Percentiles rank a stretch among this genome's conserved stretches.
Evolutionary conservation across 2,888 invertebrate genomes (phyloP).

Genomic region (Watsonalla cultraria): DNA sequence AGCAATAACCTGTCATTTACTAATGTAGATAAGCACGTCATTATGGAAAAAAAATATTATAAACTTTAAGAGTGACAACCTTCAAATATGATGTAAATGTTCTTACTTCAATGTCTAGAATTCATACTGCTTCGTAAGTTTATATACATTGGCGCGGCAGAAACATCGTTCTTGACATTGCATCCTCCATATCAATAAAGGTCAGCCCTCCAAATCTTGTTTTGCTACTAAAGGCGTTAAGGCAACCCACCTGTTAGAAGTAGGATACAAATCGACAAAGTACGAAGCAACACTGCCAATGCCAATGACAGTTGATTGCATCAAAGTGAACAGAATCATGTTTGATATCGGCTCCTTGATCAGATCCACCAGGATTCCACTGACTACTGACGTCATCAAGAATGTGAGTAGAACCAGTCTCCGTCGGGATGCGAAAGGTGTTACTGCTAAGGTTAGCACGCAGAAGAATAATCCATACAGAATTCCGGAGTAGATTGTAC

Average conservation of each 20-base stretch:
- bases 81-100: too few relatives aligned
- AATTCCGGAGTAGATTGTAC: conserved; percentile 79
- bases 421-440: conserved; percentile 66
- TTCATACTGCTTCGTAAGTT: too few relatives aligned
- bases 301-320: conserved; percentile 38
- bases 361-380: conserved; percentile 72
- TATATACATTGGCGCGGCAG: too few relatives aligned
- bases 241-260: conserved; percentile 45
- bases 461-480: conserved; percentile 78
- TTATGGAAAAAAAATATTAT: too few relatives aligned
- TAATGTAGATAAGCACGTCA: too few relatives aligned
- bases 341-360: conserved; percentile 36
- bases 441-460: conserved; percentile 63
- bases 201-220: too few relatives aligned
- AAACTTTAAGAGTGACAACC: too few relatives aligned
- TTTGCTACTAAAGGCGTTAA: too few relatives aligned
- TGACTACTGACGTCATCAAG: conserved; percentile 67
- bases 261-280: conserved; percentile 53
- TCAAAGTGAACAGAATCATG: conserved; percentile 39
- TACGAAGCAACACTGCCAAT: conserved; percentile 42
- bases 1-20: too few relatives aligned
- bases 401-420: conserved; percentile 60
- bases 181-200: too few relatives aligned
- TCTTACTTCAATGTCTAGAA: too few relatives aligned
- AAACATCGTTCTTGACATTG: too few relatives aligned